These are phyloP conservation scores for Beris chalybata DNA, from an alignment of 2,888 invertebrate species.

Conservation along the genomic window DNA sequence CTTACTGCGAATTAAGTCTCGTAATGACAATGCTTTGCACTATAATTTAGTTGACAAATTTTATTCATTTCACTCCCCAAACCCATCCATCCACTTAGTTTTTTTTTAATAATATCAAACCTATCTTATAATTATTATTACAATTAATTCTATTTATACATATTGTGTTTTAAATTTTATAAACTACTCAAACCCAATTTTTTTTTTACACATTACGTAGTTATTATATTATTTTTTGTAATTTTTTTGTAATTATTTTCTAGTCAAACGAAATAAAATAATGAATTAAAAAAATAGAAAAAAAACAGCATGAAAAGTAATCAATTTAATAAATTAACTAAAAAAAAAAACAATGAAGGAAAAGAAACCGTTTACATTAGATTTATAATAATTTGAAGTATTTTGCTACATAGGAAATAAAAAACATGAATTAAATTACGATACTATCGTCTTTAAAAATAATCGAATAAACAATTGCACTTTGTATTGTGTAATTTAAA, in stretches of 20 bases:
- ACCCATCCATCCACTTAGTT: too few relatives aligned
- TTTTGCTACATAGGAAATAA: too few relatives aligned
- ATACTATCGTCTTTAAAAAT: too few relatives aligned
- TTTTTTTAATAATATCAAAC: conserved; percentile 6
- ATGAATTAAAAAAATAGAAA: conserved; percentile 8
- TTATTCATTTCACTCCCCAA: too few relatives aligned
- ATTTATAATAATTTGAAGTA: neutral
- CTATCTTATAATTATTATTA: neutral
- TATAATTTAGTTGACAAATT: too few relatives aligned
- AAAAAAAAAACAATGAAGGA: conserved; percentile 1
- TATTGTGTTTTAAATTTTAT: conserved; percentile 8
- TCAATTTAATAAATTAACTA: neutral
- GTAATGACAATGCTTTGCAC: too few relatives aligned
- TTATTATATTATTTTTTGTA: neutral
- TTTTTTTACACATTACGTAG: conserved; percentile 3
- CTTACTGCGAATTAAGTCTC: too few relatives aligned
- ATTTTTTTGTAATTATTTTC: conserved; percentile 16
- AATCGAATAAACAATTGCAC: too few relatives aligned
- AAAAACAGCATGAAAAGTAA: conserved; percentile 1
- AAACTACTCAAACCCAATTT: neutral
- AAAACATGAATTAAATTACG: too few relatives aligned
- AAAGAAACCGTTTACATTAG: neutral
- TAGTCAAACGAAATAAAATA: conserved; percentile 23
- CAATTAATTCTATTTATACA: conserved; percentile 2
- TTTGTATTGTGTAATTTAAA: too few relatives aligned